Evolutionary conservation across 2,113 vertebrate genomes (phyloP), one percentile per base, ranked within the genome.

Genomic region (Zeus faber): DNA sequence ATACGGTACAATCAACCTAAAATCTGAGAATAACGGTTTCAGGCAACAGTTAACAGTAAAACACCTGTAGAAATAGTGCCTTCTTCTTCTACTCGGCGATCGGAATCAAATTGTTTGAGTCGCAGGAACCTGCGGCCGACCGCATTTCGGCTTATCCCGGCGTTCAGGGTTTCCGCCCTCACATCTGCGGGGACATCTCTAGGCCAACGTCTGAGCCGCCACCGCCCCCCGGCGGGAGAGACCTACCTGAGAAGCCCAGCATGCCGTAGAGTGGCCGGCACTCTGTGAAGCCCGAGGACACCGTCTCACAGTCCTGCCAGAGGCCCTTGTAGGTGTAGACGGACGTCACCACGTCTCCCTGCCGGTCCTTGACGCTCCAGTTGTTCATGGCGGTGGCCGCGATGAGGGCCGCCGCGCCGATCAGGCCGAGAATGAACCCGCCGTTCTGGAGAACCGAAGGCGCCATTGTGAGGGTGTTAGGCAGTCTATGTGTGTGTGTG

Each of bases 181-280:
- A 14, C n/a, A 37, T 3, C 33, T 9, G 11, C 33, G n/a, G 2
- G 11, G n/a, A 10, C 33, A 13, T 37, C 33, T 14, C 9, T 37
- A 37, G 27, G 27, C 27, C 27, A 29, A 29, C 27, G 9, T 9
- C 27, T 29, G 11, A 10, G n/a, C 33, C 33, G 5, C 1, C 13
- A 14, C 33, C 33, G 5, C 33, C 33, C 2, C 33, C 33, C n/a
- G n/a, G n/a, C n/a, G n/a, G n/a, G n/a, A n/a, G n/a, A n/a, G n/a
- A n/a, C n/a, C n/a, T 91, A 95, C 94, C 94, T 94, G 94, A 91
- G 74, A 92, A 91, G 50, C 93, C 93, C 29, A 95, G 88, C 66
- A 95, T 88, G 61, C 93, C 93, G 72, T 90, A 92, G 70, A 94
- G 92, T 0, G 93, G 91, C n/a, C 92, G 89, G 26, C 95, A 96